Percentiles rank a stretch among this genome's conserved stretches.
These are phyloP conservation scores for Melieria omissa DNA, from an alignment of 2,888 invertebrate genomes.

Conservation along the genomic window DNA sequence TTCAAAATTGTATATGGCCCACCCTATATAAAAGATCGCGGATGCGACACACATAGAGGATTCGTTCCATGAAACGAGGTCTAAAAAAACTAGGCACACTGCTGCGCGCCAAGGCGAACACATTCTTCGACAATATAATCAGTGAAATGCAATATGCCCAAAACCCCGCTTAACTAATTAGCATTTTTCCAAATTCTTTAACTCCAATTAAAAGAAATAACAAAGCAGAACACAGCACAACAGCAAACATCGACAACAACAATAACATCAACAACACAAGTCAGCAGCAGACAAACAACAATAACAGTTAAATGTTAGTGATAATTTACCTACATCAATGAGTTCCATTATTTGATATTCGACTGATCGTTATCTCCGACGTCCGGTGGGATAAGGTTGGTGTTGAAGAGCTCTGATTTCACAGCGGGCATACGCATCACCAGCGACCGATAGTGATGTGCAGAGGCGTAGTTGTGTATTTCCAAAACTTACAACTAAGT, in stretches of 20 bases:
- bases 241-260: not conserved
- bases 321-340: slow-evolving; percentile 66
- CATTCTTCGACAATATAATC: not conserved
- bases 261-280: slow-evolving; percentile 4
- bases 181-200: slow-evolving; percentile 64
- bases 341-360: slow-evolving; percentile 52
- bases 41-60: no score
- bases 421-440: slow-evolving; percentile 43
- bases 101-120: no score
- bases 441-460: not conserved
- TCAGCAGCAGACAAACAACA: slow-evolving; percentile 9
- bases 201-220: slow-evolving; percentile 60
- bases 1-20: no score
- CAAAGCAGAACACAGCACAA: slow-evolving; percentile 23
- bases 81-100: no score
- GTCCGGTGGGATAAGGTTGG: slow-evolving; percentile 4
- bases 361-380: slow-evolving; percentile 16
- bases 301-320: slow-evolving; percentile 43
- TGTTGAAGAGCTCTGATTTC: slow-evolving; percentile 48
- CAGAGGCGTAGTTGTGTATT: not conserved
- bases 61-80: no score
- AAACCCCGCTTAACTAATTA: slow-evolving; percentile 56
- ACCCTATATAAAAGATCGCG: no score
- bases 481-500: not conserved
- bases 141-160: not conserved